These are phyloP conservation scores for Hydrozoanthus tunicans DNA, from an alignment of 64 coral and sea anemone genomes.

Conservation along the genomic window DNA sequence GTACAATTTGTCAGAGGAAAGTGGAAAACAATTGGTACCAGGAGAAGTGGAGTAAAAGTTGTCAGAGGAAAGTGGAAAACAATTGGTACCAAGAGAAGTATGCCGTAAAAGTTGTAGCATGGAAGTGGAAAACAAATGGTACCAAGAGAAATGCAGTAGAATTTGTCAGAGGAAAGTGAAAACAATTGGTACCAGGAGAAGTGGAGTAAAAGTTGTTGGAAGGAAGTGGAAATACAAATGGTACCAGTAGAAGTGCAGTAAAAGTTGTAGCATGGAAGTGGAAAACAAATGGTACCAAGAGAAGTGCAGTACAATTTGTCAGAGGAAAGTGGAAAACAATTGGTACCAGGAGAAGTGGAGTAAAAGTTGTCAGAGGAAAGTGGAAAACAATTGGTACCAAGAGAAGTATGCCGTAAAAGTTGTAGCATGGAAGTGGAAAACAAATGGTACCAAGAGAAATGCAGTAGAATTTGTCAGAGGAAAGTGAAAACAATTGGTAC, in stretches of 20 bases:
- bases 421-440: too few relatives aligned
- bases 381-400: background rate
- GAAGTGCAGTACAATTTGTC: too few relatives aligned
- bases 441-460: too few relatives aligned
- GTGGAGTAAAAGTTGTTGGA: background rate
- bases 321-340: background rate
- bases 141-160: too few relatives aligned
- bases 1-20: background rate
- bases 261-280: background rate
- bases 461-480: too few relatives aligned
- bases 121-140: too few relatives aligned
- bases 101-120: too few relatives aligned
- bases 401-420: too few relatives aligned
- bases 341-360: background rate
- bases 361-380: background rate
- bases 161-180: background rate
- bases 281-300: background rate
- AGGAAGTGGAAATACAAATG: background rate
- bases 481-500: background rate
- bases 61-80: background rate
- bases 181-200: background rate
- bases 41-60: background rate
- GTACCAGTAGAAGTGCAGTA: background rate
- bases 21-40: background rate
- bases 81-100: too few relatives aligned